Evolutionary conservation across 2,113 vertebrate species (phyloP).

Genomic region (Chloropsis cyanopogon): DNA sequence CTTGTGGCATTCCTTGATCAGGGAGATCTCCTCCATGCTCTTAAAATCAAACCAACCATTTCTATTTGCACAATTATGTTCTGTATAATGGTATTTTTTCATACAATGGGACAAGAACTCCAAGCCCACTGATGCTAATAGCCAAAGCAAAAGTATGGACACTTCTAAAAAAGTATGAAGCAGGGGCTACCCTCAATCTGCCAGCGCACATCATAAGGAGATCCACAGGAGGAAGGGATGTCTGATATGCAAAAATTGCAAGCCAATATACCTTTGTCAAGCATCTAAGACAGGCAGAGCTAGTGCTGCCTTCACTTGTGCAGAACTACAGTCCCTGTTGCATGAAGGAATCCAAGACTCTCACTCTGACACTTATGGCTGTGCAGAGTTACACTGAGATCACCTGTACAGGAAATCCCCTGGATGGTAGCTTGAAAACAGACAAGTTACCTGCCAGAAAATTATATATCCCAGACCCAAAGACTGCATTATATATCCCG

Average conservation of each 20-base stretch:
- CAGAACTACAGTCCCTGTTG: not conserved
- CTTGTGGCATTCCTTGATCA: not conserved
- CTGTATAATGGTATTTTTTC: not conserved
- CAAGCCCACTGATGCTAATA: not conserved
- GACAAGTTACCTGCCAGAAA: not conserved
- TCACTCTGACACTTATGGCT: not conserved
- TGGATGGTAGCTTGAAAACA: not conserved
- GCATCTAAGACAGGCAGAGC: not conserved
- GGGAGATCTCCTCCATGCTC: not conserved
- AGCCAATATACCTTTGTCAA: not conserved
- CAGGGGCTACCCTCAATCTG: not conserved
- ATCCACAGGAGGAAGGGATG: not conserved
- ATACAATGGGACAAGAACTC: not conserved
- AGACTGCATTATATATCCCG: not conserved
- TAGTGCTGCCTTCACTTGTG: not conserved
- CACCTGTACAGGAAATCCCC: not conserved
- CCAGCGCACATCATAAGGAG: rapidly evolving
- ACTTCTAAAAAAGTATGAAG: not conserved
- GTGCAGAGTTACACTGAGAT: not conserved
- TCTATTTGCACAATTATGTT: not conserved
- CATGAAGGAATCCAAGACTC: not conserved
- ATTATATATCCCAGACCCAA: not conserved
- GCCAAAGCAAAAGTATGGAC: not conserved
- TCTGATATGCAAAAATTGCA: not conserved
- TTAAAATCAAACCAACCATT: not conserved